Conservation (phyloP, 2,797 vertebrate genomes). For the Urosaurus nigricauda region DNA sequence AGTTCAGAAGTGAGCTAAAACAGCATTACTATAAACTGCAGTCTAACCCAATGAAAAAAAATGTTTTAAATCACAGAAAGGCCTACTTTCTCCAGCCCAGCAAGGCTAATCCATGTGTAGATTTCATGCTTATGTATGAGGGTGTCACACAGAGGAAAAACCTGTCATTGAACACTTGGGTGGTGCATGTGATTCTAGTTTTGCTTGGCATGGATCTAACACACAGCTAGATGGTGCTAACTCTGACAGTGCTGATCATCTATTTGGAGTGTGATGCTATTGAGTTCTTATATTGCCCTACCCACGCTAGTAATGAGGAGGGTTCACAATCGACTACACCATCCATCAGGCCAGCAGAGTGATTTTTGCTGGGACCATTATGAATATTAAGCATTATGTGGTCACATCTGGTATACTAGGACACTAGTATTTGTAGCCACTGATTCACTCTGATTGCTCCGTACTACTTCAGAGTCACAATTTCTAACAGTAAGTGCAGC, state of each 20-base stretch:
- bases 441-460: constrained; percentile 36
- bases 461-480: background rate
- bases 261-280: background rate
- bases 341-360: constrained; percentile 9
- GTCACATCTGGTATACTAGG: constrained; percentile 43
- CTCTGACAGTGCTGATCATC: constrained; percentile 1
- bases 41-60: background rate
- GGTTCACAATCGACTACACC: background rate
- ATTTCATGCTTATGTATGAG: constrained; percentile 54
- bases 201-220: constrained; percentile 5
- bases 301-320: background rate
- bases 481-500: constrained; percentile 7
- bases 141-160: background rate
- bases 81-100: constrained; percentile 62
- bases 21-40: constrained; percentile 33
- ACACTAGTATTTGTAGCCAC: constrained; percentile 42
- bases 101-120: constrained; percentile 2
- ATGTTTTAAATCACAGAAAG: constrained; percentile 51
- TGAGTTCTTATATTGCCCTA: background rate
- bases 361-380: constrained; percentile 21
- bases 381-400: constrained; percentile 25
- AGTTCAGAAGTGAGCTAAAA: constrained; percentile 3
- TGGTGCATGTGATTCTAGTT: background rate
- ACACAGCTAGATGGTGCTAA: background rate
- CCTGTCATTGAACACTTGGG: background rate